Evolutionary conservation across 1,140 invertebrate genomes (phyloP).

Genomic region (Drosophila malerkotliana): DNA sequence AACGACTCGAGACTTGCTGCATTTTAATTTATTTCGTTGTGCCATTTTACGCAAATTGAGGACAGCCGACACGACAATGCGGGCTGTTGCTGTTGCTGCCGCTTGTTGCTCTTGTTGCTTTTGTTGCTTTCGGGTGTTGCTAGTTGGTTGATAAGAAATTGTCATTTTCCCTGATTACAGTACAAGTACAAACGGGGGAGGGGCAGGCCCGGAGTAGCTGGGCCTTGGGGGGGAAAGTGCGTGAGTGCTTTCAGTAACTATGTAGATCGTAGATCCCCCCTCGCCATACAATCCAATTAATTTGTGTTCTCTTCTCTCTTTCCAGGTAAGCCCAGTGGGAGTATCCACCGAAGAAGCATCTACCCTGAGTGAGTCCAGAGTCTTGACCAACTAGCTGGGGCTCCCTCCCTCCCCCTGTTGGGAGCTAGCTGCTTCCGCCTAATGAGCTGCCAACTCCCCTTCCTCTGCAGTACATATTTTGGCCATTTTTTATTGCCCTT

Average conservation of each 20-base stretch:
- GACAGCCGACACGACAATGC: slow-evolving; percentile 48
- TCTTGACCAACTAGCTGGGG: no score
- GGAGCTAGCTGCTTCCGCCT: background rate
- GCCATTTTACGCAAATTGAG: slow-evolving; percentile 80
- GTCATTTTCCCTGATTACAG: slow-evolving; percentile 52
- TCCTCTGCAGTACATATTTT: no score
- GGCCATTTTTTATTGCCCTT: background rate
- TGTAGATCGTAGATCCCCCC: background rate
- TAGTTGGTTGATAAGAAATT: slow-evolving; percentile 64
- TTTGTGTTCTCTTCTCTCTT: slow-evolving; percentile 7
- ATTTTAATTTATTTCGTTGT: slow-evolving; percentile 81
- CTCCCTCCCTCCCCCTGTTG: no score
- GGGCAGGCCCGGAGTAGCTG: no score
- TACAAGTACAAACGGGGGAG: background rate
- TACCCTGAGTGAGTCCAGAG: no score
- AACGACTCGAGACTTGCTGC: slow-evolving; percentile 55
- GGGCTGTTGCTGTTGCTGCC: background rate
- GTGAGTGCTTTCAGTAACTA: background rate
- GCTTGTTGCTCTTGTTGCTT: background rate
- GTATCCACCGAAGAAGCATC: background rate
- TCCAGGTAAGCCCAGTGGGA: background rate
- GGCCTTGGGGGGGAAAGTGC: no score
- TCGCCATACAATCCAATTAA: no score
- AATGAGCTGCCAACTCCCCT: background rate
- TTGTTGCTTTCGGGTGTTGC: slow-evolving; percentile 17